Evolutionary conservation across 2,888 invertebrate species (phyloP).

Genomic region (Hermaeophaga mercurialis): DNA sequence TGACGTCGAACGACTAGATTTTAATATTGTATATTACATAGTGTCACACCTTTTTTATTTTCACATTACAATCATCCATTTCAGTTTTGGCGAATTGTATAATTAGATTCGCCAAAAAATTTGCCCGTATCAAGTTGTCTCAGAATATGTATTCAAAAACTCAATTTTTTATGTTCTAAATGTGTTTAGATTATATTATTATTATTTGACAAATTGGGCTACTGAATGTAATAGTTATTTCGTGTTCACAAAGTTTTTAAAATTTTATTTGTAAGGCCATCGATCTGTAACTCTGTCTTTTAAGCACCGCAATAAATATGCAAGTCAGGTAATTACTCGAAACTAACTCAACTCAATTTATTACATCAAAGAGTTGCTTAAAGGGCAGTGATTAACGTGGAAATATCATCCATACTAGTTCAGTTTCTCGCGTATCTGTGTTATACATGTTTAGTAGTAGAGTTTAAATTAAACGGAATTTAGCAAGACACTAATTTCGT

Average conservation of each 20-base stretch:
- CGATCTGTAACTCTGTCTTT: neutral
- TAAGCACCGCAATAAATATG: conserved; percentile 16
- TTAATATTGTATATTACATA: too few species aligned
- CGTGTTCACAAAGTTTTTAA: neutral
- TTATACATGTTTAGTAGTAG: conserved; percentile 16
- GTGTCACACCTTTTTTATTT: too few species aligned
- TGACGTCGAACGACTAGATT: too few species aligned
- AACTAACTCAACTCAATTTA: conserved; percentile 34
- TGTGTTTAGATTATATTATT: too few species aligned
- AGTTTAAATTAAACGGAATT: conserved; percentile 14
- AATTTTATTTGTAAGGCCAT: neutral
- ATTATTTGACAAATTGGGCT: too few species aligned
- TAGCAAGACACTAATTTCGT: conserved; percentile 6
- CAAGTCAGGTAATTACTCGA: conserved; percentile 31
- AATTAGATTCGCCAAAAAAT: too few species aligned
- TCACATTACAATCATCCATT: too few species aligned
- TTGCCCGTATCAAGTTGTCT: too few species aligned
- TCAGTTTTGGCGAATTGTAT: too few species aligned
- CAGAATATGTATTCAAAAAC: too few species aligned
- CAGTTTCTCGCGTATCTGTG: neutral
- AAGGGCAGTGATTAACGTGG: conserved; percentile 34
- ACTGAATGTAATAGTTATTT: too few species aligned
- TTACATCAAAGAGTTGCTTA: conserved; percentile 32
- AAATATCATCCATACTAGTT: conserved; percentile 24
- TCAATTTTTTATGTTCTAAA: too few species aligned